phyloP scores from a whole-genome alignment of 2,113 vertebrate species.

The Peromyscus maniculatus region DNA sequence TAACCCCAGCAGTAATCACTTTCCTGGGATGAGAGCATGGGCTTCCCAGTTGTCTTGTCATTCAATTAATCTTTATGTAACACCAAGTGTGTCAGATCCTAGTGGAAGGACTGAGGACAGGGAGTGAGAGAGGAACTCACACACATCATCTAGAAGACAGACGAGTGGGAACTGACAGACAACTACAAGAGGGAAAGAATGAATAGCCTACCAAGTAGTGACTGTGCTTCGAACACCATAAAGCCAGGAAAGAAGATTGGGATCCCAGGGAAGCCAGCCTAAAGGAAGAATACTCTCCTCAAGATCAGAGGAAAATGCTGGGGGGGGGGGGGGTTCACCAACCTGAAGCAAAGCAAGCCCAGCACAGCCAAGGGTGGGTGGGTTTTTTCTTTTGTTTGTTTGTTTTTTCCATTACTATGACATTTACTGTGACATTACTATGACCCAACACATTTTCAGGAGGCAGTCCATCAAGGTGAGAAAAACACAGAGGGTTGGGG shows the following conservation, averaged over 20 bases:
- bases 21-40: not conserved
- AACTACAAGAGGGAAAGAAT: not conserved
- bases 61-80: not conserved
- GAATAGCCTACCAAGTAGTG: not conserved
- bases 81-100: not conserved
- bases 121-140: rapidly evolving
- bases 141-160: no score
- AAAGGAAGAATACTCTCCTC: not conserved
- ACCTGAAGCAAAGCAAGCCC: not conserved
- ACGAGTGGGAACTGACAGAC: no score
- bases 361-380: not conserved
- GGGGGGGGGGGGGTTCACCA: rapidly evolving
- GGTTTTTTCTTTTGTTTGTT: not conserved
- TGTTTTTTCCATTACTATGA: not conserved
- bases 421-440: not conserved
- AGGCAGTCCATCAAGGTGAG: not conserved
- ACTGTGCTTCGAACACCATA: not conserved
- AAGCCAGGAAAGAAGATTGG: not conserved
- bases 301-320: not conserved
- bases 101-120: not conserved
- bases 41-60: not conserved
- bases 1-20: not conserved
- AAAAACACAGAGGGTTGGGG: not conserved
- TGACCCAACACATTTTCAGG: not conserved
- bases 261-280: not conserved